Evolutionary conservation across 2,113 vertebrate species (phyloP), one percentile per base, ranked within the genome.

Genomic region (Ptilonorhynchus violaceus): DNA sequence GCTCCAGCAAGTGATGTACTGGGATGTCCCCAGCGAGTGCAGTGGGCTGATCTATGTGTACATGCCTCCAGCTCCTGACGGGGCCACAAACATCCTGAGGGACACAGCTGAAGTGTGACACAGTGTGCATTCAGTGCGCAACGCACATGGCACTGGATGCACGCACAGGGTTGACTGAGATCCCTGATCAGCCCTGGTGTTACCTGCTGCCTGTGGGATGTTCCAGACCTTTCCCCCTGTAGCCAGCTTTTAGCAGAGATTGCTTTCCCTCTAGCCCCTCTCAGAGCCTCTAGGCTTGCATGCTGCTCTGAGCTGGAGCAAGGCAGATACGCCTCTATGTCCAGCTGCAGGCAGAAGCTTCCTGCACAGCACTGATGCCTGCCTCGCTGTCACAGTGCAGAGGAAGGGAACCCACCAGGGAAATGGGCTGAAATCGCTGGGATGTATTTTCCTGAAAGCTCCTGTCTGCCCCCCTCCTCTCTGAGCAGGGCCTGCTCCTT

Each of bases 171-270:
- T 30, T 77, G 73, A 39, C 22, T 27, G 69, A 42, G 25, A 41
- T 47, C 31, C 50, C n/a, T 62, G 20, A 37, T 35, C 10, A 64
- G 14, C 10, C 30, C 23, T 7, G 16, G 13, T 44, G 11, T 66
- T 52, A 37, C 10, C 10, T 0, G 0, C 28, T 81, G 19, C 37
- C 39, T 50, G 16, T 4, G 6, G 33, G 16, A 7, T 44, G 15
- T 53, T 41, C 15, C 52, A 74, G 25, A 21, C 8, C 15, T 53
- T 49, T 37, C 21, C 74, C 13, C 35, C 64, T 70, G 2, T 3
- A 62, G 24, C 4, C 37, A 69, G 44, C 8, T 39, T 87, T 87
- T 13, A 49, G 55, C 33, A 70, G 30, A 31, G 28, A 12, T 87
- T 62, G 41, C 18, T 85, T 82, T 78, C 10, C 25, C 33, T 90